These are phyloP conservation scores for Hydrocynus forskahlii DNA, from an alignment of 2,797 vertebrate genomes.

Conservation along the genomic window DNA sequence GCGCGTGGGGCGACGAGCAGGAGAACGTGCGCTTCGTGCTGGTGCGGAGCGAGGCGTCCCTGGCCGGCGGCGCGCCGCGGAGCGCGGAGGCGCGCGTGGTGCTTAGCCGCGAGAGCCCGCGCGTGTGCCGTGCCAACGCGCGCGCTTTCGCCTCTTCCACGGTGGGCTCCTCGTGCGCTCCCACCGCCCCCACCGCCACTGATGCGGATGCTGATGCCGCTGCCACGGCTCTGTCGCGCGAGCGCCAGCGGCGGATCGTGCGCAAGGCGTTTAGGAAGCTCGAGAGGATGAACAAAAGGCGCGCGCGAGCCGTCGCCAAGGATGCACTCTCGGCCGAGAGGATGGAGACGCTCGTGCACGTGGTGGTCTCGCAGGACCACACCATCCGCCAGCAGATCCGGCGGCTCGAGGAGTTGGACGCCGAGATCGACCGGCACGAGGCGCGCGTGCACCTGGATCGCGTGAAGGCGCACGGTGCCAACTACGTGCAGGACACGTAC, in stretches of 20 bases:
- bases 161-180: background rate
- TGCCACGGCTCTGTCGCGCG: constrained; percentile 79
- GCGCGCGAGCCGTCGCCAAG: constrained; percentile 72
- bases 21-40: constrained; percentile 94
- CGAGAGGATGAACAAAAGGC: constrained; percentile 92
- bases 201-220: constrained; percentile 46
- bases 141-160: background rate
- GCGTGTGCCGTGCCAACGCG: constrained; percentile 63
- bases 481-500: constrained; percentile 98
- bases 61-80: constrained; percentile 88
- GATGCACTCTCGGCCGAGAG: constrained; percentile 83
- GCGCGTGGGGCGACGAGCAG: constrained; percentile 93
- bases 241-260: constrained; percentile 91
- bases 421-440: constrained; percentile 91
- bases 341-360: constrained; percentile 95
- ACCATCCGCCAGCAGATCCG: constrained; percentile 96
- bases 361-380: constrained; percentile 97
- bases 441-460: constrained; percentile 91
- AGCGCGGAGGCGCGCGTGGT: constrained; percentile 94
- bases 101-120: constrained; percentile 85
- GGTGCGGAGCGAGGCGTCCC: constrained; percentile 89
- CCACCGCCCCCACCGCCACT: background rate
- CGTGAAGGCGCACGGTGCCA: constrained; percentile 88
- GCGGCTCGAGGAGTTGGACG: constrained; percentile 89
- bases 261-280: constrained; percentile 95